Percentiles rank a stretch among this genome's conserved stretches.
phyloP scores from a whole-genome alignment of 2,888 invertebrate species.

The Rhorus exstirpatorius region DNA sequence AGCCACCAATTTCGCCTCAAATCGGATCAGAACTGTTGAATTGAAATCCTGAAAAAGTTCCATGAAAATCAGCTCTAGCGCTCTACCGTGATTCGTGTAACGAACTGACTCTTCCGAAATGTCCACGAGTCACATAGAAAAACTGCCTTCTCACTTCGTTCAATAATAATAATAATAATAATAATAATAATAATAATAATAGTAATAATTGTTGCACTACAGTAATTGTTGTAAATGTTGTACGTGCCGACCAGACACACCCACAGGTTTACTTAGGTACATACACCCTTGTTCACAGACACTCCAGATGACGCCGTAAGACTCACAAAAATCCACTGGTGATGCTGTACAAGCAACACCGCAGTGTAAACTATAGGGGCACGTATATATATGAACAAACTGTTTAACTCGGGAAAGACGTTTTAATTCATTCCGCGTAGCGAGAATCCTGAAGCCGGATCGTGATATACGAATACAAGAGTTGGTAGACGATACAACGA shows the following conservation, averaged over 20 bases:
- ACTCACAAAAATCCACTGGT: neutral
- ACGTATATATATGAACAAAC: constrained; percentile 14
- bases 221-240: too few relatives aligned
- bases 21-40: neutral
- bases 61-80: neutral
- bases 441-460: constrained; percentile 22
- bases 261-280: too few relatives aligned
- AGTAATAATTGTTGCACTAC: too few relatives aligned
- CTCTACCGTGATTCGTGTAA: neutral
- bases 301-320: neutral
- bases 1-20: neutral
- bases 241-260: too few relatives aligned
- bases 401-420: constrained; percentile 24
- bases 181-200: too few relatives aligned
- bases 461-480: constrained; percentile 45
- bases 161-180: neutral
- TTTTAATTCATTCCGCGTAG: constrained; percentile 68
- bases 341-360: neutral
- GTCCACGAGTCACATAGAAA: too few relatives aligned
- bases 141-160: neutral
- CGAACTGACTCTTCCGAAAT: too few relatives aligned
- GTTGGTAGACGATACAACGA: constrained; percentile 20
- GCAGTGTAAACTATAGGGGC: neutral
- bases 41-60: neutral
- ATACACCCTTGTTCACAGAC: neutral